Evolutionary conservation across 2,888 invertebrate species (phyloP), one percentile per base, ranked within the genome.

Genomic region (Petrolisthes cinctipes): DNA sequence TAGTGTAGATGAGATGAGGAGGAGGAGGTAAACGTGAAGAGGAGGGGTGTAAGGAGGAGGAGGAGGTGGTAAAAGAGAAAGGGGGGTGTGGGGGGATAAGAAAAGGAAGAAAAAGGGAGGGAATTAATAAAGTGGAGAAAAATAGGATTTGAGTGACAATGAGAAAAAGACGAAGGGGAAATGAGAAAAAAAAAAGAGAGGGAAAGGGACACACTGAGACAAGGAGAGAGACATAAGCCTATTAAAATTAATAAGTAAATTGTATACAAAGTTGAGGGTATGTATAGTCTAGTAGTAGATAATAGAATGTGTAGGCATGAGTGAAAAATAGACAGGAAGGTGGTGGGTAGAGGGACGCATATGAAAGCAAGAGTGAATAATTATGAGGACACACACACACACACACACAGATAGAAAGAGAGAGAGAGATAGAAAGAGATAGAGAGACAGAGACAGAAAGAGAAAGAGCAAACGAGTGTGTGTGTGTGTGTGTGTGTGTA

Each of bases 301-400:
- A 53, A 78, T 51, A 78, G 56, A 78, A 78, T 66, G 17, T 78
- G 78, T 78, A 5, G 78, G 20, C 78, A 78, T 53, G 54, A 53
- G 56, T 78, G 78, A 78, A 78, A 53, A 54, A 54, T 78, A 78
- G 56, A 4, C 53, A 78, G 56, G 78, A 54, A 54, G 78, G 53
- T 78, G 78, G 5, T 51, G 78, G 54, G 20, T 51, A n/a, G 53
- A 53, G 56, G 56, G 37, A 54, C 53, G 53, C 78, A 78, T 54
- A n/a, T 51, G 37, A 53, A 78, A 78, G 56, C 56, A 78, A n/a
- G 56, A 78, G 78, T 78, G 78, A 78, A 54, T 78, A 78, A 78
- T 53, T n/a, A 37, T 37, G 37, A 37, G 37, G 1, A 37, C 37
- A 37, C 37, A 37, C 37, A 37, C 37, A 37, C 37, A 37, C 37